Conservation (phyloP, 2,797 vertebrate genomes). For the Somateria mollissima region DNA sequence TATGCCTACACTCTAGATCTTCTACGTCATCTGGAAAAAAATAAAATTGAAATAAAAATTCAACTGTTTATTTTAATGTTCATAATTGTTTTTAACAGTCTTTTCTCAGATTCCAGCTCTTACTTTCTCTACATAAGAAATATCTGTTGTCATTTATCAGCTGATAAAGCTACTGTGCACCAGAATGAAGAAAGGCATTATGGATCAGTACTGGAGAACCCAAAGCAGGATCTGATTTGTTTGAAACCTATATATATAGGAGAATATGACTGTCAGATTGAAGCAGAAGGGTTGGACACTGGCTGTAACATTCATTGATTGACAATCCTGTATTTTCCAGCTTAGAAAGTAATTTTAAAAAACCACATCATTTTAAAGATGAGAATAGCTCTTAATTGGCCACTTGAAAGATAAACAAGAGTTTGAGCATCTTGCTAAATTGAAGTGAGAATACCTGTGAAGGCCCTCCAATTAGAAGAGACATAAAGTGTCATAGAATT, state of each 20-base stretch:
- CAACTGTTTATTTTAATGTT: neutral
- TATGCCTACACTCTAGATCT: neutral
- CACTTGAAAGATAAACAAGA: neutral
- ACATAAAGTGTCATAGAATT: too few species aligned
- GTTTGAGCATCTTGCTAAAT: neutral
- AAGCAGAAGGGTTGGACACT: neutral
- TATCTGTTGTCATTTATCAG: neutral
- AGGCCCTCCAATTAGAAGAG: neutral
- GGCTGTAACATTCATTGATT: neutral
- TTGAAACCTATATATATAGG: neutral
- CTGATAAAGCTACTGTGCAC: neutral
- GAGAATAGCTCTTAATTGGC: neutral
- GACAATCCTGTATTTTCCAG: neutral
- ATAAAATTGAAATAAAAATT: too few species aligned
- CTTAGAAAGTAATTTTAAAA: neutral
- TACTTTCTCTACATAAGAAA: constrained; percentile 24
- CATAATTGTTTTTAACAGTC: neutral
- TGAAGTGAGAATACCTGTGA: neutral
- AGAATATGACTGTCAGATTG: neutral
- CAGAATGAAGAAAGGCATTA: neutral
- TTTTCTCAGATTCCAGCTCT: neutral
- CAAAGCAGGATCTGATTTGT: neutral
- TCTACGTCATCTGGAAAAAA: neutral
- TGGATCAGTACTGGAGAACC: neutral
- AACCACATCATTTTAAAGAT: neutral